Evolutionary conservation across 2,888 invertebrate genomes (phyloP).

Genomic region (Habroteleia sp.): DNA sequence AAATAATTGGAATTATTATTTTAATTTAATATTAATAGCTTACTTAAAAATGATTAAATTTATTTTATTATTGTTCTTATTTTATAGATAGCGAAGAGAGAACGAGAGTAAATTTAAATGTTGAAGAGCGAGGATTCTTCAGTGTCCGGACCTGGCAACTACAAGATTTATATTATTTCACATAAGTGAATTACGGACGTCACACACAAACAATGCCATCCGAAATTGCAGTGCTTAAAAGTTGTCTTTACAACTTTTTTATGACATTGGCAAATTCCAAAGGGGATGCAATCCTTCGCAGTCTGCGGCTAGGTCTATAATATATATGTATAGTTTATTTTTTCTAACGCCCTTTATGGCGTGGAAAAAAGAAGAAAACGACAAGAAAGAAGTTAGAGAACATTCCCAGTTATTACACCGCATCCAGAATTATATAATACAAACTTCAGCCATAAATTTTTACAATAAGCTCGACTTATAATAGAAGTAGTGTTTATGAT

Average conservation of each 20-base stretch:
- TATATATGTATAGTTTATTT: constrained; percentile 41
- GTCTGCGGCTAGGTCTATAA: constrained; percentile 35
- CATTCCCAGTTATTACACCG: constrained; percentile 63
- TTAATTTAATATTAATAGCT: too few species aligned
- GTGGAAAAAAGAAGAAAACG: too few species aligned
- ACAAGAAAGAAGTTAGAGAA: constrained; percentile 16
- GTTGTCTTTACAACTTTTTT: constrained; percentile 66
- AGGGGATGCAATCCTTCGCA: constrained; percentile 36
- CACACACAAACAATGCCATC: constrained; percentile 62
- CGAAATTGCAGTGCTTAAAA: constrained; percentile 65
- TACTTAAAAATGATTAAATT: too few species aligned
- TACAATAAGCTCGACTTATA: constrained; percentile 33
- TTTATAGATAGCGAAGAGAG: too few species aligned
- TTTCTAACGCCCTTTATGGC: constrained; percentile 46
- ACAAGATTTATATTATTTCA: constrained; percentile 57
- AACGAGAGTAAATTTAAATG: too few species aligned
- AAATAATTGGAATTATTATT: too few species aligned
- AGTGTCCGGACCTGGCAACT: too few species aligned
- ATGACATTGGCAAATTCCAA: constrained; percentile 65
- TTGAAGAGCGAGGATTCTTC: too few species aligned
- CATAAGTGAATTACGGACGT: constrained; percentile 66
- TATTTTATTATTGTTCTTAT: too few species aligned
- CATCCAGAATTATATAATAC: constrained; percentile 61
- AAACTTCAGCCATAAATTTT: constrained; percentile 54
- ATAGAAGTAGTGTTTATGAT: constrained; percentile 28